Conservation (phyloP, 2,797 vertebrate genomes). For the Lagocephalus sceleratus region DNA sequence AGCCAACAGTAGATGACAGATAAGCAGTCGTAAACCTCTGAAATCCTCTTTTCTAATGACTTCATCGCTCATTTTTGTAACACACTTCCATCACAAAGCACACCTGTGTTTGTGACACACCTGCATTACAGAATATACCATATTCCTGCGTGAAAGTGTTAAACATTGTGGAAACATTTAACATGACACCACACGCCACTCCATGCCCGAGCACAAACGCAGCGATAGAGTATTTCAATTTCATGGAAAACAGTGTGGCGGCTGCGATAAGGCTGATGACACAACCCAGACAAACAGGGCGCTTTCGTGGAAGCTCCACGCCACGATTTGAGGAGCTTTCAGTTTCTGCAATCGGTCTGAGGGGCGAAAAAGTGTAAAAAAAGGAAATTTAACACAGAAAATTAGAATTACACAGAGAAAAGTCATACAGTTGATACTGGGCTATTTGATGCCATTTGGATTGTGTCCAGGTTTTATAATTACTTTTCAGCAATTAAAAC, state of each 20-base stretch:
- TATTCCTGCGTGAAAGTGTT: too few relatives aligned
- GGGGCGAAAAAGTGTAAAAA: constrained; percentile 36
- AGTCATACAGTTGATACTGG: constrained; percentile 41
- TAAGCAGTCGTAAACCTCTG: neutral
- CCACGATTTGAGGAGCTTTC: constrained; percentile 32
- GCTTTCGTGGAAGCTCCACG: constrained; percentile 40
- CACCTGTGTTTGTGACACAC: too few relatives aligned
- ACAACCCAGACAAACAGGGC: constrained; percentile 47
- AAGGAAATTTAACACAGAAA: constrained; percentile 36
- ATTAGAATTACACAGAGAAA: constrained; percentile 60
- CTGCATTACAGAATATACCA: too few relatives aligned
- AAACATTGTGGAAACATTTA: constrained; percentile 11
- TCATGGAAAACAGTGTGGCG: constrained; percentile 58
- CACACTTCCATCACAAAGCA: too few relatives aligned
- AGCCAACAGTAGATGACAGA: too few relatives aligned
- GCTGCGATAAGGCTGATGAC: constrained; percentile 63
- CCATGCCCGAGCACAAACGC: constrained; percentile 54
- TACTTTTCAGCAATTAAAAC: constrained; percentile 45
- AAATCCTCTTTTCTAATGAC: constrained; percentile 11
- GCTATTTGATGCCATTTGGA: constrained; percentile 56
- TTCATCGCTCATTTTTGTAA: too few relatives aligned
- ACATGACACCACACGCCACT: constrained; percentile 25
- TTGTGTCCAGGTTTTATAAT: constrained; percentile 60
- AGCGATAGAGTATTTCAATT: constrained; percentile 53
- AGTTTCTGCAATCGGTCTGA: constrained; percentile 31